Base-by-base conservation (phyloP, 1,140 invertebrate species). In the Ceratina japonica region DNA sequence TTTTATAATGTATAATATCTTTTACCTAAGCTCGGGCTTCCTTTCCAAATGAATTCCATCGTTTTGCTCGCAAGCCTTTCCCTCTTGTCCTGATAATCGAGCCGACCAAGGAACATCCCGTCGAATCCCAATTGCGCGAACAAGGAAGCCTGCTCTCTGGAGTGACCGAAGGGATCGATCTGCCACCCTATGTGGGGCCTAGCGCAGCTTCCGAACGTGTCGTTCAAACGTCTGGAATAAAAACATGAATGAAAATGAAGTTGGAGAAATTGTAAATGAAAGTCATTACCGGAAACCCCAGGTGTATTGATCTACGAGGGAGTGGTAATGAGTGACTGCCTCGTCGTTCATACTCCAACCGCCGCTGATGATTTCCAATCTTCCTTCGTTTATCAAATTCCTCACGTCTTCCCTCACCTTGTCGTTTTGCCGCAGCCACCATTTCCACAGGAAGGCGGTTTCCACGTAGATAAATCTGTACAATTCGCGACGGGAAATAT, bases 291-390 rank as follows among this genome's bases (percentile, higher is more conserved):
- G 94, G 49, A 96, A 92, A 15, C 96, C 96, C 94, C 95, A 95
- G 12, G 95, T 94, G 88, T 98, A 98, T 91, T 99, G 98, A 92
- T 99, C 98, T 44, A 99, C 96, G 15, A 98, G 96, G 62, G 97
- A 97, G 81, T 97, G 96, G 91, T 99, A 99, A 89, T 99, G 97
- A 0, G 97, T 95, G 0, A 95, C 93, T 0, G 98, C 98, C 89
- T 99, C 98, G 89, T 99, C 98, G 91, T 99, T 98, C 97, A 98
- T 98, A 75, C 95, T 96, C 97, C 97, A 98, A 0, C 95, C 96
- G 0, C 97, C 97, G 3, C 95, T 95, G 10, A 96, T 96, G 80
- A 99, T 97, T 93, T 99, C 97, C 31, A 99, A 91, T 81, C 96
- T 95, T 5, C 97, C 98, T 84, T 95, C 92, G 2, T 94, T 87